phyloP scores from a whole-genome alignment of 2,888 invertebrate genomes.

The Tinea trinotella region DNA sequence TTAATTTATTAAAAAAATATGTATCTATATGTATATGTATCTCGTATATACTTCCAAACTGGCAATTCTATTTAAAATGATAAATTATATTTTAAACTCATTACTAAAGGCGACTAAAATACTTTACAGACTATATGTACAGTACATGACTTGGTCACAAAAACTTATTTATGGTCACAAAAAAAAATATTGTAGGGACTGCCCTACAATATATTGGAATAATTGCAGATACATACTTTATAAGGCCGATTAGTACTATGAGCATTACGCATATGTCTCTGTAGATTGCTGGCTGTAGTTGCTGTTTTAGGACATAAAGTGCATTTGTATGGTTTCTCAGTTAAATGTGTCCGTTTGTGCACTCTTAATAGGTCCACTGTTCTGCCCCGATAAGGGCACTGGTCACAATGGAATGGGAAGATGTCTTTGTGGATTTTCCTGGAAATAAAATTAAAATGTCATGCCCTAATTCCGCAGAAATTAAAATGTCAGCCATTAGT shows the following conservation, averaged over 20 bases:
- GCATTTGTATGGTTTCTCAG: conserved; percentile 21
- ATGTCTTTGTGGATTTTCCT: conserved; percentile 20
- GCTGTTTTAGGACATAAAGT: conserved; percentile 22
- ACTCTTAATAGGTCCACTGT: conserved; percentile 18
- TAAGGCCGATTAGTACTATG: conserved; percentile 18
- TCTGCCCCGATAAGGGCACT: conserved; percentile 21
- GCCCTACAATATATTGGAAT: not conserved
- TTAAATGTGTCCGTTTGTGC: conserved; percentile 20
- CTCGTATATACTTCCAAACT: too few relatives aligned
- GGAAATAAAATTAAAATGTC: not conserved
- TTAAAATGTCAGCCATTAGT: too few relatives aligned
- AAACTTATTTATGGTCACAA: too few relatives aligned
- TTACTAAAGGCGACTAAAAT: not conserved
- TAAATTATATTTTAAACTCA: too few relatives aligned
- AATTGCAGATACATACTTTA: conserved; percentile 13
- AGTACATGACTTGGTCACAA: too few relatives aligned
- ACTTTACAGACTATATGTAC: too few relatives aligned
- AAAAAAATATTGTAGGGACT: too few relatives aligned
- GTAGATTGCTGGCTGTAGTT: conserved; percentile 23
- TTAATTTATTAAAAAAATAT: too few relatives aligned
- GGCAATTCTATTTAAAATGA: too few relatives aligned
- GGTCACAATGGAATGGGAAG: conserved; percentile 21
- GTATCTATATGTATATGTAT: too few relatives aligned
- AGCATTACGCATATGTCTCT: conserved; percentile 19
- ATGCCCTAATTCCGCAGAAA: not conserved